Base-by-base conservation (phyloP, 2,888 invertebrate genomes). In the Molorchus minor region DNA sequence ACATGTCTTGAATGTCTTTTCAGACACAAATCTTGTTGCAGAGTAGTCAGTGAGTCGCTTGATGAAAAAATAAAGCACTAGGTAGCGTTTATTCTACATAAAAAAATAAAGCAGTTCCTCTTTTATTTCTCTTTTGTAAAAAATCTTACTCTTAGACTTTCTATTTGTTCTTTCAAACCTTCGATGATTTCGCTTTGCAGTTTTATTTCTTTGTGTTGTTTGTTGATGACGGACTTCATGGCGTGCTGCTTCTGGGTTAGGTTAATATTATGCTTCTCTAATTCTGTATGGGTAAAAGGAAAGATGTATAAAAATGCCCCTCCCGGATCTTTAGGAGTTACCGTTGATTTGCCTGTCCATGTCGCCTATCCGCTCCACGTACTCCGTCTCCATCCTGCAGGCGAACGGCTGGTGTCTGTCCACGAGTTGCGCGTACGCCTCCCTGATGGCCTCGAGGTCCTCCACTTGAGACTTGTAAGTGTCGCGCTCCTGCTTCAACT, bases 401-500 rank as follows among this genome's bases (percentile, higher is more conserved):
- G 45, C 51, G 2, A 35, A 36, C 1, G 47, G 54, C 13, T 66
- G n/a, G n/a, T n/a, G 66, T 40, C 62, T 68, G 5, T 64, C 70
- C 1, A 72, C 65, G 0, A 72, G 56, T 53, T 71, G 69, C 7
- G 67, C 67, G 49, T 73, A 72, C 4, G 71, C 72, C 38, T 69
- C 65, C 52, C 74, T 63, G 12, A 74, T 68, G 10, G 65, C 64
- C 53, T 72, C 66, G 29, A 75, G 61, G 35, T 73, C 71, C 29
- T 73, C 71, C n/a, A 74, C 69, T 64, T 75, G 75, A 0, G 59
- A 29, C 47, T 70, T 71, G 43, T 69, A 73, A 3, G 56, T 44
- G 40, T 69, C 67, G 5, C 64, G 19, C 45, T 71, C 63, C 30
- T 58, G 44, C 33, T 58, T 58, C 15, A 71, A 41, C 1, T 30